These are phyloP conservation scores for Rotaria socialis DNA, from an alignment of 2,888 invertebrate species.

Conservation along the genomic window DNA sequence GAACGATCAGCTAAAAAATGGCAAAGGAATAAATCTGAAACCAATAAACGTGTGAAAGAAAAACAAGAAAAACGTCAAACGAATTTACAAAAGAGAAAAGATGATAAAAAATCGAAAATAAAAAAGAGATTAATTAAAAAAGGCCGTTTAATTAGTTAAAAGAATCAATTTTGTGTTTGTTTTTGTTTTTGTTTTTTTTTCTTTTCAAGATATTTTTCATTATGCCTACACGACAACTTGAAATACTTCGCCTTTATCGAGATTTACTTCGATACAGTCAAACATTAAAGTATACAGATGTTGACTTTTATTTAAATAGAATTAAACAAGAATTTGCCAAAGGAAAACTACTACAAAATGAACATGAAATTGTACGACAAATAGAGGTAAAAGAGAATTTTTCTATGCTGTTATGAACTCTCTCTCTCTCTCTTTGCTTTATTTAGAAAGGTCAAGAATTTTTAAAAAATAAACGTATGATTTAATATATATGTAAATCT, in stretches of 20 bases:
- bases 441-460: slow-evolving; percentile 36
- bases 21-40: slow-evolving; percentile 32
- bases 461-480: background rate
- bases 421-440: background rate
- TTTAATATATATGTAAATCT: background rate
- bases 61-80: slow-evolving; percentile 41
- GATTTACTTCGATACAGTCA: slow-evolving; percentile 19
- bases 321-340: slow-evolving; percentile 23
- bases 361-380: slow-evolving; percentile 10
- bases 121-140: slow-evolving; percentile 44
- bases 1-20: slow-evolving; percentile 44
- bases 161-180: background rate
- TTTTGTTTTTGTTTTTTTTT: background rate
- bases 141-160: slow-evolving; percentile 28
- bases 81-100: slow-evolving; percentile 44
- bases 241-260: slow-evolving; percentile 19
- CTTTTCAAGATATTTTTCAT: background rate
- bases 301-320: background rate
- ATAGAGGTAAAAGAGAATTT: background rate
- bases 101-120: slow-evolving; percentile 42
- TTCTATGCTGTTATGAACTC: too few relatives aligned
- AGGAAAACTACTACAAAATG: slow-evolving; percentile 24
- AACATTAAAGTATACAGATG: slow-evolving; percentile 20
- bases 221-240: slow-evolving; percentile 12
- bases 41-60: slow-evolving; percentile 34